phyloP scores from a whole-genome alignment of 2,113 vertebrate species.

The Ctenodactylus gundi region DNA sequence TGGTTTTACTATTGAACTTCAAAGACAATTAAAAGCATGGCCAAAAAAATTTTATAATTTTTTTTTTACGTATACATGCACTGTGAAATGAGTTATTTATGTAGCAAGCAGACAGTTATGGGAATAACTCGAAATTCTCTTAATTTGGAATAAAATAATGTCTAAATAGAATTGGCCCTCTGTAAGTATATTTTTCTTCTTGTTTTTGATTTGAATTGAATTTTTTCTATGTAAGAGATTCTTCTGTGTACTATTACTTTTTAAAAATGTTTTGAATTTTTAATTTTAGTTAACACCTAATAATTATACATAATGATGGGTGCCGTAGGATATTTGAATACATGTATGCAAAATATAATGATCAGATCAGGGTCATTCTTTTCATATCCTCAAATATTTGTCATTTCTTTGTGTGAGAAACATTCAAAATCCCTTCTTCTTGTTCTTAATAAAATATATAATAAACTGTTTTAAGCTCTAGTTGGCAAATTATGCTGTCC shows the following conservation, averaged over 20 bases:
- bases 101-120: not conserved
- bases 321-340: not conserved
- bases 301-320: not conserved
- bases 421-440: not conserved
- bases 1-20: not conserved
- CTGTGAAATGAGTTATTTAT: not conserved
- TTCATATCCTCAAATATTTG: not conserved
- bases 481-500: not conserved
- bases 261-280: not conserved
- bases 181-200: not conserved
- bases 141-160: not conserved
- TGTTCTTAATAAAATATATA: not conserved
- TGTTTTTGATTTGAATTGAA: not conserved
- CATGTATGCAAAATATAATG: not conserved
- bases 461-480: not conserved
- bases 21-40: not conserved
- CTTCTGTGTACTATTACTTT: too few species aligned
- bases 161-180: not conserved
- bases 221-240: not conserved
- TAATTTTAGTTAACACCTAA: not conserved
- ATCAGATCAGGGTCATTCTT: not conserved
- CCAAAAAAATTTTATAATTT: not conserved
- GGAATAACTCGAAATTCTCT: not conserved
- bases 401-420: not conserved
- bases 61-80: not conserved